Conservation (phyloP, 2,113 vertebrate genomes). For the Anolis carolinensis region DNA sequence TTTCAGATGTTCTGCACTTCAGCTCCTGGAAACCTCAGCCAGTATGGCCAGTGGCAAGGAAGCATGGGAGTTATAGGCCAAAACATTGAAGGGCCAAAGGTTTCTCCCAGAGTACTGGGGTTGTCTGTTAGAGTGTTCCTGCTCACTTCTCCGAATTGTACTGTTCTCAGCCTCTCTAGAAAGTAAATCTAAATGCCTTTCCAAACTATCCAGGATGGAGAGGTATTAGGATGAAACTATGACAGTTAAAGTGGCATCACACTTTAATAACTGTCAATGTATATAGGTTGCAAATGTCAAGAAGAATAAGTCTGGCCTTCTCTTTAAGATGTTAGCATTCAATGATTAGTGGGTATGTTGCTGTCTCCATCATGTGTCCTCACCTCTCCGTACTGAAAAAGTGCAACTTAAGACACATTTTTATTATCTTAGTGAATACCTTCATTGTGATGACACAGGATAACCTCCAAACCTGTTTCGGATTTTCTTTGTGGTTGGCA, state of each 20-base stretch:
- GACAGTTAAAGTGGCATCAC: too few relatives aligned
- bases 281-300: not conserved
- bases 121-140: too few relatives aligned
- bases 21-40: not conserved
- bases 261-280: too few relatives aligned
- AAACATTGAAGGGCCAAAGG: not conserved
- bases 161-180: not conserved
- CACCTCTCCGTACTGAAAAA: not conserved
- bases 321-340: not conserved
- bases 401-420: not conserved
- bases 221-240: too few relatives aligned
- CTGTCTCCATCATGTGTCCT: not conserved
- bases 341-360: not conserved
- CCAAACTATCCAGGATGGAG: too few relatives aligned
- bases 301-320: not conserved
- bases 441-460: not conserved
- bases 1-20: not conserved
- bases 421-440: not conserved
- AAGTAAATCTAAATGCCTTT: too few relatives aligned
- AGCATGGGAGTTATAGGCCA: not conserved
- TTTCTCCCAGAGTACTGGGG: not conserved
- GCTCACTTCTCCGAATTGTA: not conserved
- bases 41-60: not conserved
- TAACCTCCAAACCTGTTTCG: not conserved
- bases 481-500: not conserved